phyloP scores from a whole-genome alignment of 2,888 invertebrate genomes.

The Xylocampa areola region DNA sequence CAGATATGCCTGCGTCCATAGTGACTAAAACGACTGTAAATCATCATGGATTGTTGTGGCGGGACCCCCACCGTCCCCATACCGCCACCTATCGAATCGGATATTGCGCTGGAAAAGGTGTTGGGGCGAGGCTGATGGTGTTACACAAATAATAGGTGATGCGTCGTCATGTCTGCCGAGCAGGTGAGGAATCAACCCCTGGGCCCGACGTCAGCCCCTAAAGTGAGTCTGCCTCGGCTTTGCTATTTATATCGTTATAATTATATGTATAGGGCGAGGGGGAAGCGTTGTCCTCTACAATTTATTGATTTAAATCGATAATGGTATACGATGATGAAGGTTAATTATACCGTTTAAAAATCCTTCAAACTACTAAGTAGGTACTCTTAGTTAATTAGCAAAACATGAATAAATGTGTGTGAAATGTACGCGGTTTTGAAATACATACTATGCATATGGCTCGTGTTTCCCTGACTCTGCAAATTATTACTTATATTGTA shows the following conservation, averaged over 20 bases:
- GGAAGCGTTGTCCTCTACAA: slow-evolving; percentile 15
- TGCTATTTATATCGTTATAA: not conserved
- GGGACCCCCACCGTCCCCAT: no score
- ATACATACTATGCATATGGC: slow-evolving; percentile 1
- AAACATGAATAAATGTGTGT: not conserved
- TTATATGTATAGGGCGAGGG: slow-evolving; percentile 17
- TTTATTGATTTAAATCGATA: not conserved
- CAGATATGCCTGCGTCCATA: no score
- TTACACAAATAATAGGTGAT: no score
- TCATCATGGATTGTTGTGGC: no score
- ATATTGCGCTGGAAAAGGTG: no score
- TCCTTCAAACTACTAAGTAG: not conserved
- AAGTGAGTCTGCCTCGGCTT: not conserved
- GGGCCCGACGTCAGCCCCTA: no score
- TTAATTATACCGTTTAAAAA: not conserved
- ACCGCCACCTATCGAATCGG: no score
- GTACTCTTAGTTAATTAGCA: not conserved
- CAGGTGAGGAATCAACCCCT: no score
- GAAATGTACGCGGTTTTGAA: not conserved
- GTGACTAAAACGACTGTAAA: no score
- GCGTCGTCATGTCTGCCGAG: no score
- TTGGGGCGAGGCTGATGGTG: no score
- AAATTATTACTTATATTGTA: slow-evolving; percentile 19
- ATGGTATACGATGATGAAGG: not conserved
- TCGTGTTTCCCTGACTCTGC: slow-evolving; percentile 1